Conservation (phyloP, 1,140 invertebrate species). For the Vanessa atalanta region DNA sequence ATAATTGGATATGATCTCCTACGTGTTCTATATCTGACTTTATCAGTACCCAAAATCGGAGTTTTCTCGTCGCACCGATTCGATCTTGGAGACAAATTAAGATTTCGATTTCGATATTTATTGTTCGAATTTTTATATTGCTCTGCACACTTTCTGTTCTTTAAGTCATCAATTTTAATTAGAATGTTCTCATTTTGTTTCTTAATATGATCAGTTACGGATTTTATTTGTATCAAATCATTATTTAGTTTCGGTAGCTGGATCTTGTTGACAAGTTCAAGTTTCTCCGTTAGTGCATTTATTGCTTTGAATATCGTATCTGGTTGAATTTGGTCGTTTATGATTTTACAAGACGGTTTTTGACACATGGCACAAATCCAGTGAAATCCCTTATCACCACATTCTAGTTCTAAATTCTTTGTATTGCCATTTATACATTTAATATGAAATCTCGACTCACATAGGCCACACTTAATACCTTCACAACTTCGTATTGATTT, state of each 20-base stretch:
- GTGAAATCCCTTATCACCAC: slow-evolving; percentile 48
- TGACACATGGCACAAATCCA: slow-evolving; percentile 64
- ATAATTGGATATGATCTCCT: slow-evolving; percentile 52
- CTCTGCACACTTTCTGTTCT: slow-evolving; percentile 31
- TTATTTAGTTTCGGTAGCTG: slow-evolving; percentile 64
- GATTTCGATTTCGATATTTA: slow-evolving; percentile 42
- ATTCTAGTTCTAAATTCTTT: slow-evolving; percentile 39
- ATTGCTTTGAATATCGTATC: slow-evolving; percentile 43
- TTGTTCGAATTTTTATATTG: slow-evolving; percentile 21
- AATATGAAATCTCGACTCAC: slow-evolving; percentile 52
- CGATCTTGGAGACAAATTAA: slow-evolving; percentile 45
- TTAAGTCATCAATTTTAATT: slow-evolving; percentile 47
- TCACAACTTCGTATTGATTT: slow-evolving; percentile 48
- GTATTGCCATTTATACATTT: slow-evolving; percentile 42
- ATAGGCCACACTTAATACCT: slow-evolving; percentile 52
- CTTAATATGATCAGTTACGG: slow-evolving; percentile 48
- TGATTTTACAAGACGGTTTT: slow-evolving; percentile 33
- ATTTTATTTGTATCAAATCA: slow-evolving; percentile 57
- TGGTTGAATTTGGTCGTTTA: slow-evolving; percentile 8
- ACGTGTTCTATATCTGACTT: slow-evolving; percentile 48
- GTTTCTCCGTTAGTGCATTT: slow-evolving; percentile 54
- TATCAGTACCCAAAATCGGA: slow-evolving; percentile 40
- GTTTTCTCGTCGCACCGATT: slow-evolving; percentile 33
- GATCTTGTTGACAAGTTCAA: slow-evolving; percentile 67
- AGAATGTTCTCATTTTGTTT: slow-evolving; percentile 64